Percentiles rank a stretch among this genome's conserved stretches.
phyloP scores from a whole-genome alignment of 2,113 vertebrate species.

The Strigops habroptila region DNA sequence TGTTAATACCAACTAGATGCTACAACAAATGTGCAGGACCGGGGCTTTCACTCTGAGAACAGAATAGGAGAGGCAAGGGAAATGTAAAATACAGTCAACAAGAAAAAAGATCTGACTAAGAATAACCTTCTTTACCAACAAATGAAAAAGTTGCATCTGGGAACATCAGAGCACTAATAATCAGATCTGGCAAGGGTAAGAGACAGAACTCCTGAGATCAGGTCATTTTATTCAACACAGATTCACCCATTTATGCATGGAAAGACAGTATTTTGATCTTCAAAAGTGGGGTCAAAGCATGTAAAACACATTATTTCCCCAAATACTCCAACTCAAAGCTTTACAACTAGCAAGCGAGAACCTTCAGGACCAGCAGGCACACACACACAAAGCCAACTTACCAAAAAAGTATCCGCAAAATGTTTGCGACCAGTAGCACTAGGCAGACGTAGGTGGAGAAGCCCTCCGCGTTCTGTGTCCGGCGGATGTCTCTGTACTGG shows the following conservation, averaged over 20 bases:
- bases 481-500: slow-evolving; percentile 91
- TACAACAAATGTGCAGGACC: accelerated
- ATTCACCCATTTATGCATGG: accelerated
- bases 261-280: too few relatives aligned
- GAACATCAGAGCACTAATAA: neutral
- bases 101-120: neutral
- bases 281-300: accelerated
- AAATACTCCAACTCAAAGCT: neutral
- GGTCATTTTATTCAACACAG: accelerated
- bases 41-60: accelerated
- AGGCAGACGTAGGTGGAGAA: slow-evolving; percentile 95
- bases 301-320: neutral
- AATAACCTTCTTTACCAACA: neutral
- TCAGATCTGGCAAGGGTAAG: neutral
- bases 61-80: neutral
- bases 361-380: neutral
- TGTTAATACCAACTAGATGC: neutral
- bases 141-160: neutral
- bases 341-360: neutral
- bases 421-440: slow-evolving; percentile 91
- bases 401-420: slow-evolving; percentile 94
- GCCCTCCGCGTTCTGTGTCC: slow-evolving; percentile 90
- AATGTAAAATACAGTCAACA: neutral
- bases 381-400: slow-evolving; percentile 34
- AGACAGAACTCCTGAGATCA: neutral